These are phyloP conservation scores for Zaprionus tsacasi DNA, from an alignment of 1,140 invertebrate genomes.

Conservation along the genomic window DNA sequence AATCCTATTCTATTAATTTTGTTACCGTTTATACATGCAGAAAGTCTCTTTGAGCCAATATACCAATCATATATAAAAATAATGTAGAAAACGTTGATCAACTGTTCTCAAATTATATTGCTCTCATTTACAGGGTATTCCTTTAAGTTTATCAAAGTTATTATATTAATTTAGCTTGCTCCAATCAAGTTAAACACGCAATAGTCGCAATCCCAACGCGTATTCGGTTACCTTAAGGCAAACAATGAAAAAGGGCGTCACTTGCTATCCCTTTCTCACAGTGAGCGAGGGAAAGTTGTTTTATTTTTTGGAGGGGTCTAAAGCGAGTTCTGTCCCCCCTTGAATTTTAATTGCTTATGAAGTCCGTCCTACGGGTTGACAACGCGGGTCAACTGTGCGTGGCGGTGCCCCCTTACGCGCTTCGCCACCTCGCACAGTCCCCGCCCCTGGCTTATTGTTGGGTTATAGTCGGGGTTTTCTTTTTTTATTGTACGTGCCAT, in stretches of 20 bases:
- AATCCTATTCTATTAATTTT: too few species aligned
- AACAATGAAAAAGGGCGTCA: slow-evolving; percentile 20
- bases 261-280: slow-evolving; percentile 4
- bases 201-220: slow-evolving; percentile 50
- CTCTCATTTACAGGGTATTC: background rate
- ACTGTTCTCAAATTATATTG: background rate
- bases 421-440: background rate
- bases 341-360: slow-evolving; percentile 61
- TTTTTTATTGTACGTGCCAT: slow-evolving; percentile 43
- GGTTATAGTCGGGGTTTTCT: slow-evolving; percentile 17
- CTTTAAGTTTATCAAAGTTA: background rate
- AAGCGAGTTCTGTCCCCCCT: slow-evolving; percentile 36
- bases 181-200: slow-evolving; percentile 27
- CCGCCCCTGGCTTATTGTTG: slow-evolving; percentile 26
- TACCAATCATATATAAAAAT: background rate
- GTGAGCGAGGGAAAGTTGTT: slow-evolving; percentile 57
- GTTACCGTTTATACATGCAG: too few species aligned
- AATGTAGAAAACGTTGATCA: background rate
- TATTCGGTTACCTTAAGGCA: slow-evolving; percentile 39
- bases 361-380: slow-evolving; percentile 29
- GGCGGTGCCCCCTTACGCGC: background rate
- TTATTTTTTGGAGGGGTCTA: background rate
- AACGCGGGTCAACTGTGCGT: slow-evolving; percentile 47
- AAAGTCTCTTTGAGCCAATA: background rate
- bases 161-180: background rate